Evolutionary conservation across 1,140 invertebrate genomes (phyloP).

Genomic region (Ostrea denselamellosa): DNA sequence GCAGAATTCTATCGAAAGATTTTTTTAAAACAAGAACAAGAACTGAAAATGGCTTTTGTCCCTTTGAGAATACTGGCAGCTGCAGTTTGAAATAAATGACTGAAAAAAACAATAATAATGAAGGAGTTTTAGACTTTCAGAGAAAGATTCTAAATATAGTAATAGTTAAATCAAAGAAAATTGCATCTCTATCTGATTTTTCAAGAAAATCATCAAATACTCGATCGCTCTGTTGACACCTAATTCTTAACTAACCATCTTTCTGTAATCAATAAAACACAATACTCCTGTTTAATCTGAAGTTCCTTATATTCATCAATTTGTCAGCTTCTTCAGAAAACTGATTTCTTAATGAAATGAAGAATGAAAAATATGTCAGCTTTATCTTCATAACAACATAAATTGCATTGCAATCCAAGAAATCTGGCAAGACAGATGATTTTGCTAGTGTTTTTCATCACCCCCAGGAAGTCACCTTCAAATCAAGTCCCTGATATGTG

Average conservation of each 20-base stretch:
- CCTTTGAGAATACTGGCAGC: not conserved
- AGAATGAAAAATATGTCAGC: not conserved
- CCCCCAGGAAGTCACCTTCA: not conserved
- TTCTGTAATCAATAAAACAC: not conserved
- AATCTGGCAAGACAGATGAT: not conserved
- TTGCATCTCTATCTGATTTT: too few species aligned
- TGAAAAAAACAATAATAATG: not conserved
- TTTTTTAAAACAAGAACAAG: constrained; percentile 31
- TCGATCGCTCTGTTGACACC: too few species aligned
- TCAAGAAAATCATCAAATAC: too few species aligned
- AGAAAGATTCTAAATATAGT: too few species aligned
- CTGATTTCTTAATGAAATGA: constrained; percentile 17
- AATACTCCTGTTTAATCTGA: not conserved
- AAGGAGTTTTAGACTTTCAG: not conserved
- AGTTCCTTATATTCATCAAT: not conserved
- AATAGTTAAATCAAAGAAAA: too few species aligned
- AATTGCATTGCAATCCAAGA: not conserved
- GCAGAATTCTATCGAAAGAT: not conserved
- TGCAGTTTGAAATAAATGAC: not conserved
- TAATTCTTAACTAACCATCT: not conserved
- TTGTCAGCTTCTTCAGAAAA: not conserved
- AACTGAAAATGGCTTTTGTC: not conserved
- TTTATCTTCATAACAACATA: not conserved
- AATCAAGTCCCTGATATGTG: not conserved
- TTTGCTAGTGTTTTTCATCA: not conserved